Evolutionary conservation across 2,888 invertebrate species (phyloP), one percentile per base, ranked within the genome.

Genomic region (Apamea anceps): DNA sequence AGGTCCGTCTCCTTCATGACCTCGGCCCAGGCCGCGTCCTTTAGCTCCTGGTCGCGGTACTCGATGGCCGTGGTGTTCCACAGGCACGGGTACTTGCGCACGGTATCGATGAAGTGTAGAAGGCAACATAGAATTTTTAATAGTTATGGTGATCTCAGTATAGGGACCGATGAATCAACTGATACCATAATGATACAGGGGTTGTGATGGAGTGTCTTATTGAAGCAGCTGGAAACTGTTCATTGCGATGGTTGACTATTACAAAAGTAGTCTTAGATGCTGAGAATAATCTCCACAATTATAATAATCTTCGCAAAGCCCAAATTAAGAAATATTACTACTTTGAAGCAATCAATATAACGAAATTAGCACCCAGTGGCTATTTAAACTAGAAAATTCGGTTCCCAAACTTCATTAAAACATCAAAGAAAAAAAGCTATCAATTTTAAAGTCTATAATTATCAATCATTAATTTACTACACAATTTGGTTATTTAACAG

Each of bases 391-490:
- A 82, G 77, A 79, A 83, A 82, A 75, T 68, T 63, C 51, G 63
- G 70, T 77, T 85, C 37, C n/a, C 71, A 75, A 77, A 85, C 86
- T 86, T 85, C 85, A 89, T 88, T 90, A 86, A 88, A 89, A 88
- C 81, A 83, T 88, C 84, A 80, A 60, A 80, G 84, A 84, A 85
- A 87, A n/a, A 84, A 88, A 81, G 75, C 86, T 79, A 90, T 90
- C 84, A 86, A 87, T 85, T 87, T 81, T 66, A 60, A 79, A 84
- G 62, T 68, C 80, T 85, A 85, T 88, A 85, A 88, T 90, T 90
- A 90, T 84, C 81, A 84, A 88, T 85, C 82, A 85, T 88, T 85
- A 84, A 89, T 90, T 87, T 85, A 88, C 84, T 74, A 81, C 79
- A 87, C 79, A 86, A 85, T 88, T 85, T 86, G 75, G 82, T 88